Evolutionary conservation across 2,888 invertebrate genomes (phyloP).

Genomic region (Schrankia costaestrigalis): DNA sequence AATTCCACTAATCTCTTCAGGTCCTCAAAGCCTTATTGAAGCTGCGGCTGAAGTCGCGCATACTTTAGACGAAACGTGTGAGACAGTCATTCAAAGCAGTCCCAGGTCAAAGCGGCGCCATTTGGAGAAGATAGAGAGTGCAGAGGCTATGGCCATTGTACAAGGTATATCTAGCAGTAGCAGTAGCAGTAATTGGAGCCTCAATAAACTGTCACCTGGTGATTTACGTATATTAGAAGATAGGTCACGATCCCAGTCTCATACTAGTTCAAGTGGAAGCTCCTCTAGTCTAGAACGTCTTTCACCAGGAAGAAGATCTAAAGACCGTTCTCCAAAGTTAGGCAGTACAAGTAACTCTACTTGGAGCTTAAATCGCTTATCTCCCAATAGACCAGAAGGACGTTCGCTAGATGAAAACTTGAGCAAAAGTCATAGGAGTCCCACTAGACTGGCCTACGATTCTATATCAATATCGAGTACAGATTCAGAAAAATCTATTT

Average conservation of each 20-base stretch:
- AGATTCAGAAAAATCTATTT: constrained; percentile 75
- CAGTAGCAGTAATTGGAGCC: constrained; percentile 77
- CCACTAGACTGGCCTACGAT: constrained; percentile 71
- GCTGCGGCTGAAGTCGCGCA: constrained; percentile 85
- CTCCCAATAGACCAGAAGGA: constrained; percentile 74
- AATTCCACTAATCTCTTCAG: constrained; percentile 46
- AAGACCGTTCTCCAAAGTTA: constrained; percentile 74
- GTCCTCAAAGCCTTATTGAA: constrained; percentile 78
- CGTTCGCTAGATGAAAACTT: constrained; percentile 72
- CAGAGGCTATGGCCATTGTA: constrained; percentile 68
- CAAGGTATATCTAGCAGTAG: constrained; percentile 76
- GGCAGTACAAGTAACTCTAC: constrained; percentile 76
- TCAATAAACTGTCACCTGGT: constrained; percentile 75
- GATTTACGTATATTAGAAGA: constrained; percentile 74
- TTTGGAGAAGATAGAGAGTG: constrained; percentile 72
- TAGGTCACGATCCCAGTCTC: constrained; percentile 70
- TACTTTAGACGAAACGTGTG: constrained; percentile 85
- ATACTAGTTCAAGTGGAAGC: constrained; percentile 76
- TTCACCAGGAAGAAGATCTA: constrained; percentile 73
- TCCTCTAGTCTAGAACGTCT: constrained; percentile 74
- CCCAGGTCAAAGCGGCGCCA: constrained; percentile 77
- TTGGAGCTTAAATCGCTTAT: constrained; percentile 74
- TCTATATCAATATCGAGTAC: constrained; percentile 75
- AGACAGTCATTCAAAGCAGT: constrained; percentile 83
- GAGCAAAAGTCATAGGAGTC: constrained; percentile 70